Evolutionary conservation across 2,888 invertebrate species (phyloP), one percentile per base, ranked within the genome.

Genomic region (Sphecodes monilicornis): DNA sequence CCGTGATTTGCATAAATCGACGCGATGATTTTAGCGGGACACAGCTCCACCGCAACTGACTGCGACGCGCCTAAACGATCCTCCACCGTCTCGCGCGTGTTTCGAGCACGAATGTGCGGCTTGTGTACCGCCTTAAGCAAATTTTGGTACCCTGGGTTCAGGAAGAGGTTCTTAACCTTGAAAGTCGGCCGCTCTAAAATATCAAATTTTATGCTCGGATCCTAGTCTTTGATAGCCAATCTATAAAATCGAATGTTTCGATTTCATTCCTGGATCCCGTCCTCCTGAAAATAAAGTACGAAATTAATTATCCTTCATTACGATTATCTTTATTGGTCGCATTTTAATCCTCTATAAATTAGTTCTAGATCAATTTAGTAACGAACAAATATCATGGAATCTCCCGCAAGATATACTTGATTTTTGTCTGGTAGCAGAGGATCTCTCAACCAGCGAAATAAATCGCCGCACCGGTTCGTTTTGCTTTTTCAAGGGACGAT

Each of bases 1-100:
- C 41, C 43, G n/a, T 41, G 64, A 46, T 75, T 66, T 46, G 64
- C 36, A 66, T 66, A 60, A 75, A 36, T 75, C 75, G 75, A 18
- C 22, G 71, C 22, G n/a, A 68, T 68, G 46, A 46, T 71, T 71
- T 71, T 71, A 71, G 46, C 69, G 26, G 43, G 46, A 68, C 39
- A 39, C 68, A 0, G 54, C 54, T 26, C 11, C 11, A n/a, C n/a
- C 11, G 39, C 68, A 10, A 18, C 66, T 11, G 22, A 22, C 36
- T 4, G 22, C 36, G 66, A 32, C 32, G 10, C 22, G 29, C 18
- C 66, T 66, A 36, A 66, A 36, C 36, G 66, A 36, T 32, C 32
- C 32, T 22, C 10, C 32, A 1, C 54, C n/a, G 10, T 54, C 22
- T 32, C 32, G 29, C 32, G 60, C 64, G 64, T 18, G 64, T 64